These are phyloP conservation scores for Silurus meridionalis DNA, from an alignment of 2,113 vertebrate species.

Conservation along the genomic window DNA sequence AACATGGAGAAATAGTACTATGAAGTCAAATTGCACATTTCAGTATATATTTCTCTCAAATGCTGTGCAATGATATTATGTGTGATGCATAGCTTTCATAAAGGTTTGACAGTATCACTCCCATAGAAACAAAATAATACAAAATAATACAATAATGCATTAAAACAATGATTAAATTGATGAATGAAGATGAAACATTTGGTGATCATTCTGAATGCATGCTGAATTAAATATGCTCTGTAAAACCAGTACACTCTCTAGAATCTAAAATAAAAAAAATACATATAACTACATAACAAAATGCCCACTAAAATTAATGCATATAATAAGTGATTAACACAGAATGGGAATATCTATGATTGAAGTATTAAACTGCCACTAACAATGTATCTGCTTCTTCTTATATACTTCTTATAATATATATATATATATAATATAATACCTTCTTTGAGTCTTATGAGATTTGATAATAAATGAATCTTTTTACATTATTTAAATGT, in stretches of 20 bases:
- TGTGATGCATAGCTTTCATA: background rate
- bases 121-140: background rate
- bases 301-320: background rate
- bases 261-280: background rate
- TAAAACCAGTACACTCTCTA: background rate
- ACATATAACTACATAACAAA: background rate
- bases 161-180: background rate
- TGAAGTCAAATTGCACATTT: conserved; percentile 2
- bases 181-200: background rate
- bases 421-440: background rate
- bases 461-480: conserved; percentile 45
- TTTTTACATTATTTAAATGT: conserved; percentile 62
- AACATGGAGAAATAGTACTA: background rate
- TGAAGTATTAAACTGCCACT: too few relatives aligned
- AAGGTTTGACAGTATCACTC: background rate
- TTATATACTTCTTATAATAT: too few relatives aligned
- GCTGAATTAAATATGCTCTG: background rate
- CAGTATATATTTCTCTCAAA: background rate
- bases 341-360: background rate
- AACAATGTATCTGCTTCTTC: too few relatives aligned
- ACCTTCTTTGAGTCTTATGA: background rate
- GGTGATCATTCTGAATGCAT: background rate
- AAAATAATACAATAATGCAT: too few relatives aligned
- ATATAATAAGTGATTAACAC: background rate
- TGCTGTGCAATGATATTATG: background rate